Conservation (phyloP, 1,140 invertebrate genomes). For the Micrasema longulum region DNA sequence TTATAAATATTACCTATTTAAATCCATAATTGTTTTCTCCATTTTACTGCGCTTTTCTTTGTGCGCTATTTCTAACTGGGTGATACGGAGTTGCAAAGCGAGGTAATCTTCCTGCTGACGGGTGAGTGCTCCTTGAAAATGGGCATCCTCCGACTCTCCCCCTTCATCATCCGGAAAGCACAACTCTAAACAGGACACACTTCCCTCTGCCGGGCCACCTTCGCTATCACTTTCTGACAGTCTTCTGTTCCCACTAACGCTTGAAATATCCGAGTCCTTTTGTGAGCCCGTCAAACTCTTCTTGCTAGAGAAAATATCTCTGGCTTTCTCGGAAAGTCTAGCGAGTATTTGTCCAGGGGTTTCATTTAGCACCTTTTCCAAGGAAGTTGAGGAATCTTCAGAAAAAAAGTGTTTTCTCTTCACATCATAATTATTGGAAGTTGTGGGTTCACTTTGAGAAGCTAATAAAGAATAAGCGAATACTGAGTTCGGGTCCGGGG, state of each 20-base stretch:
- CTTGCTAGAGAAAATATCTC: conserved; percentile 66
- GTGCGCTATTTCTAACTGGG: conserved; percentile 61
- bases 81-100: conserved; percentile 62
- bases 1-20: conserved; percentile 65
- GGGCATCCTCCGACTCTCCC: conserved; percentile 58
- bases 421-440: conserved; percentile 59
- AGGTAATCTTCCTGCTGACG: conserved; percentile 63
- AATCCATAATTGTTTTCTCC: conserved; percentile 62
- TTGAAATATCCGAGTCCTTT: conserved; percentile 61
- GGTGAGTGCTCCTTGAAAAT: conserved; percentile 58
- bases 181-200: conserved; percentile 64
- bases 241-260: conserved; percentile 62
- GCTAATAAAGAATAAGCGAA: conserved; percentile 57
- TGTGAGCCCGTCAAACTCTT: conserved; percentile 61
- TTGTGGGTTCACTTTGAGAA: conserved; percentile 63
- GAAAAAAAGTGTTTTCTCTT: conserved; percentile 64
- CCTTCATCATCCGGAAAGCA: conserved; percentile 64
- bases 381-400: conserved; percentile 55
- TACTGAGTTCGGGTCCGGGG: conserved; percentile 63
- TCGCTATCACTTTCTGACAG: conserved; percentile 67
- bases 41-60: conserved; percentile 65
- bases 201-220: conserved; percentile 57
- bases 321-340: conserved; percentile 65
- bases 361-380: conserved; percentile 60
- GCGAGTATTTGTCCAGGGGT: conserved; percentile 64